Percentiles rank a stretch among this genome's conserved stretches.
These are phyloP conservation scores for Lepidocyrtoides sp. DNA, from an alignment of 2,888 invertebrate genomes.

Conservation along the genomic window DNA sequence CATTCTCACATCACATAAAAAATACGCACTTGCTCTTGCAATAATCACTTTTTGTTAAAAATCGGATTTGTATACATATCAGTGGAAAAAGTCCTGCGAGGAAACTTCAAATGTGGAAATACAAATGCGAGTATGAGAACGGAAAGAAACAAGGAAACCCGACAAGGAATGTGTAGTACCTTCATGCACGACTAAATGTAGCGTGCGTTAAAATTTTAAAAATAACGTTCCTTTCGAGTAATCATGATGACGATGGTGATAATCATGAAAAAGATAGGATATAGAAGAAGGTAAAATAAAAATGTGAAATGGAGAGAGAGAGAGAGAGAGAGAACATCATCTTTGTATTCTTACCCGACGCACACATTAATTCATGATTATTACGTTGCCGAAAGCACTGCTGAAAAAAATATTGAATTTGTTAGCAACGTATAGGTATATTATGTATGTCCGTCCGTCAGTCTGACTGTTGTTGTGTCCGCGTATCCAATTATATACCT, in stretches of 20 bases:
- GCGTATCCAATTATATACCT: too few species aligned
- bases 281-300: too few species aligned
- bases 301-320: too few species aligned
- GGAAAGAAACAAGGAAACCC: not conserved
- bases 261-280: too few species aligned
- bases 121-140: not conserved
- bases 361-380: conserved; percentile 38
- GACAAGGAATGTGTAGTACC: not conserved
- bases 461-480: too few species aligned
- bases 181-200: conserved; percentile 20
- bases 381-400: not conserved
- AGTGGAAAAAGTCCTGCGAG: conserved; percentile 4
- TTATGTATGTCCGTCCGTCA: not conserved
- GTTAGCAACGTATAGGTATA: too few species aligned
- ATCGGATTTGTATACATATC: conserved; percentile 44
- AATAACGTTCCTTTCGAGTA: too few species aligned
- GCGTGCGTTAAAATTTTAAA: not conserved
- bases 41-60: conserved; percentile 25
- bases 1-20: not conserved
- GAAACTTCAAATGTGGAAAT: conserved; percentile 10
- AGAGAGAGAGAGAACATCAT: not conserved
- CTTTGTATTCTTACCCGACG: conserved; percentile 3
- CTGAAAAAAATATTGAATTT: not conserved
- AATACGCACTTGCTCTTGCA: conserved; percentile 43
- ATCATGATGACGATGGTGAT: too few species aligned